Evolutionary conservation across 2,888 invertebrate genomes (phyloP), one percentile per base, ranked within the genome.

Genomic region (Minunthozetes semirufus): DNA sequence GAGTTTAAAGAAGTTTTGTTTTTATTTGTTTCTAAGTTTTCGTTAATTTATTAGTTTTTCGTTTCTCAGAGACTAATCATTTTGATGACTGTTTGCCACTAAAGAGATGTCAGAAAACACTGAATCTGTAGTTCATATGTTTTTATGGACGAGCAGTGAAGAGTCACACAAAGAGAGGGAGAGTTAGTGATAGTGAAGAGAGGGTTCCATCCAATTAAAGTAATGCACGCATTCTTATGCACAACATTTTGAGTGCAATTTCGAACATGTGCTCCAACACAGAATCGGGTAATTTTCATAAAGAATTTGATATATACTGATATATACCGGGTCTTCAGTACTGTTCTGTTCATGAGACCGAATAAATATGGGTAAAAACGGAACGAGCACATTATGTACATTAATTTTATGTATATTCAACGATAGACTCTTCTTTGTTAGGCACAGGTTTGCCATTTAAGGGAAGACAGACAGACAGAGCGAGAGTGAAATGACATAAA

Each of bases 281-380:
- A 59, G 59, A 59, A 59, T 59, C 59, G 59, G 59, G 59, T 59
- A 59, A 59, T 56, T 59, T 59, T 59, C 59, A 59, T 59, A 59
- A 27, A 59, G 53, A 53, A 53, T 53, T 59, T 25, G 25, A 9
- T 9, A 59, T 27, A 27, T 11, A 48, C 46, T 46, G 46, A 11
- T 11, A 11, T n/a, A n/a, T n/a, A n/a, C n/a, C n/a, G 42, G 13
- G 42, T 15, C 13, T 48, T 53, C 53, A 53, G 53, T 11, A 53
- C 5, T 17, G n/a, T 17, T 48, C 33, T 5, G 33, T 33, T 3
- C 33, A 33, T 33, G 53, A 8, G n/a, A n/a, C 19, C 5, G 53
- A 53, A 53, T 53, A 53, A 53, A 53, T 53, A 19, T 53, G 19
- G 3, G 48, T 48, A n/a, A 8, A 17, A 53, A 53, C 15, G 8